These are phyloP conservation scores for Daubentonia madagascariensis DNA, from an alignment of 2,113 vertebrate species.

Conservation along the genomic window DNA sequence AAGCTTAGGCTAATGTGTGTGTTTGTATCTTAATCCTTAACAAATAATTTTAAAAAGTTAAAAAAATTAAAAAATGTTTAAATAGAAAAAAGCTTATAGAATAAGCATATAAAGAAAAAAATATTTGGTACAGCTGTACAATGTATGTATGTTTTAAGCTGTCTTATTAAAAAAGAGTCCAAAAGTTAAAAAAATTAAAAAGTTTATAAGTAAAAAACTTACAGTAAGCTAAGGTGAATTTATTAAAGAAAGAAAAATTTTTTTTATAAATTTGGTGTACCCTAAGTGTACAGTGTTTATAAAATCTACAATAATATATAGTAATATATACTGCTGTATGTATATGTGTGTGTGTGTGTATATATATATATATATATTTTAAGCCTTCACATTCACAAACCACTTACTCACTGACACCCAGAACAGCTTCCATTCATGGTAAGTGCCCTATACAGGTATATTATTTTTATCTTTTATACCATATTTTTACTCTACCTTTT, in stretches of 20 bases:
- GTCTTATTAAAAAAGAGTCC: neutral
- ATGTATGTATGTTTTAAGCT: neutral
- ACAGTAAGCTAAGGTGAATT: neutral
- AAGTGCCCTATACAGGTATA: neutral
- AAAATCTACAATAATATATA: neutral
- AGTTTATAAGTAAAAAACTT: neutral
- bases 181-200: neutral
- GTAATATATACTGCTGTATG: neutral
- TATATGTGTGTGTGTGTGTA: too few species aligned
- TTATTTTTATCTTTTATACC: neutral
- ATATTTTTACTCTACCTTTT: neutral
- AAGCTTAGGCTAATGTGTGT: neutral
- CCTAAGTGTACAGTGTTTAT: neutral
- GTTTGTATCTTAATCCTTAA: neutral
- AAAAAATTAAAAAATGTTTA: neutral
- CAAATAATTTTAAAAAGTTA: neutral
- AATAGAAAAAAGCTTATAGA: neutral
- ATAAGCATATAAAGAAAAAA: neutral
- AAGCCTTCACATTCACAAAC: neutral
- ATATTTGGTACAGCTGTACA: neutral
- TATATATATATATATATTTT: neutral
- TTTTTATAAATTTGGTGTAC: neutral
- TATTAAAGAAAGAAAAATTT: neutral
- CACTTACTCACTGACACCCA: neutral
- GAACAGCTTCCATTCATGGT: neutral